Base-by-base conservation (phyloP, 2,888 invertebrate genomes). In the Chymomyza caudatula region DNA sequence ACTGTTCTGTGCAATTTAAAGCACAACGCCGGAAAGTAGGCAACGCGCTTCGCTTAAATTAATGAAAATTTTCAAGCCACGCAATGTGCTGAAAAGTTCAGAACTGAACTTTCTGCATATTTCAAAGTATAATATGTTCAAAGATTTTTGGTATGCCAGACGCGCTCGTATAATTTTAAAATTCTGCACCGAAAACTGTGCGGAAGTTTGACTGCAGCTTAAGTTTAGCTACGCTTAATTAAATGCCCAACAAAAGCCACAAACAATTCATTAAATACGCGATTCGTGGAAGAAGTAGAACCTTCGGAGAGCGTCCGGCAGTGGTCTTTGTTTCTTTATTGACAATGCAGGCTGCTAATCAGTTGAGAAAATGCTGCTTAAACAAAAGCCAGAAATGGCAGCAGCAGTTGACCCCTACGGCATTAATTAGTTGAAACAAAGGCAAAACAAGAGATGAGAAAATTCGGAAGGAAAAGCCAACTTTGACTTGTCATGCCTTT, bases 291-390 rank as follows among this genome's bases (percentile, higher is more conserved):
- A 17, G 49, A 61, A 52, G 29, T 52, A 1, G 20, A 22, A n/a
- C n/a, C n/a, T n/a, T n/a, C n/a, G 37, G 2, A 4, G 11, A 19
- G 29, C 23, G 15, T 17, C 44, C 17, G n/a, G 15, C 44, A 15
- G 17, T n/a, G n/a, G 4, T 17, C 44, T 15, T 71, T 71, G 67
- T 60, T 60, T 29, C 8, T 47, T 47, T 20, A 83, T 73, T 79
- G 78, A 81, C 80, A 80, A 78, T 80, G 80, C 80, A 78, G 67
- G 65, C 19, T 20, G 71, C 83, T 85, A 81, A 81, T 81, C 80
- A 81, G 80, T 73, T 82, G 80, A 75, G 83, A 82, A 82, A 77
- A 68, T 67, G 68, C 66, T 65, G 65, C 65, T 60, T 63, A 68
- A 69, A 79, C 80, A 83, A 83, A 76, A 63, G 67, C 60, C 75